phyloP scores from a whole-genome alignment of 2,888 invertebrate genomes.

The Halictus ligatus region DNA sequence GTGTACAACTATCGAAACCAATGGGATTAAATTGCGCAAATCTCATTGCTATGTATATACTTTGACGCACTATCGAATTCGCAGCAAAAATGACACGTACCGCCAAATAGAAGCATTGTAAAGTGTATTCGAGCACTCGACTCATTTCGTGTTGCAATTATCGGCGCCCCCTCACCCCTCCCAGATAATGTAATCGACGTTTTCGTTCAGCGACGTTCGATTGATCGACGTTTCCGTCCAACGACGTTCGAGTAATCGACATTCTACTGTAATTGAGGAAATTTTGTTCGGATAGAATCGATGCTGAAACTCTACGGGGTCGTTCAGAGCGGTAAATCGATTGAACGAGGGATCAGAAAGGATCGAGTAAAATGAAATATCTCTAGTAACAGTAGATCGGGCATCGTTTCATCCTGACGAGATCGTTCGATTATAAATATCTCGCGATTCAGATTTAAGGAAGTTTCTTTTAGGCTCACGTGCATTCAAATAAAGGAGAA shows the following conservation, averaged over 20 bases:
- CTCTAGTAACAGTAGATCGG: neutral
- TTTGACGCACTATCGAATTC: too few relatives aligned
- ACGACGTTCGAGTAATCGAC: neutral
- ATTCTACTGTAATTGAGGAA: neutral
- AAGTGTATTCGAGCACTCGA: neutral
- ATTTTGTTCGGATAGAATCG: neutral
- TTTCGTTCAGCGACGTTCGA: neutral
- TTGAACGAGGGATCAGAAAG: neutral
- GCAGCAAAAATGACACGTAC: too few relatives aligned
- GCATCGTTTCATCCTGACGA: neutral
- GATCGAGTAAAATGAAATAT: neutral
- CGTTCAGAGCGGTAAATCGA: neutral
- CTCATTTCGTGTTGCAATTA: neutral
- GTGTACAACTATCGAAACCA: too few relatives aligned
- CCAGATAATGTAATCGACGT: neutral
- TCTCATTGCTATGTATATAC: too few relatives aligned
- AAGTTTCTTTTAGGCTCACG: too few relatives aligned
- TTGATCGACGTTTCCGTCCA: neutral
- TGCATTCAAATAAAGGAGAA: too few relatives aligned
- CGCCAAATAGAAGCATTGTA: too few relatives aligned
- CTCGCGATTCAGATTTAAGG: neutral
- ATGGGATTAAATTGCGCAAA: too few relatives aligned
- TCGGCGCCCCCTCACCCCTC: neutral
- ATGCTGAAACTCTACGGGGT: neutral
- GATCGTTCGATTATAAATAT: neutral